phyloP scores from a whole-genome alignment of 2,113 vertebrate species.

The Coptodon bakossiorum region DNA sequence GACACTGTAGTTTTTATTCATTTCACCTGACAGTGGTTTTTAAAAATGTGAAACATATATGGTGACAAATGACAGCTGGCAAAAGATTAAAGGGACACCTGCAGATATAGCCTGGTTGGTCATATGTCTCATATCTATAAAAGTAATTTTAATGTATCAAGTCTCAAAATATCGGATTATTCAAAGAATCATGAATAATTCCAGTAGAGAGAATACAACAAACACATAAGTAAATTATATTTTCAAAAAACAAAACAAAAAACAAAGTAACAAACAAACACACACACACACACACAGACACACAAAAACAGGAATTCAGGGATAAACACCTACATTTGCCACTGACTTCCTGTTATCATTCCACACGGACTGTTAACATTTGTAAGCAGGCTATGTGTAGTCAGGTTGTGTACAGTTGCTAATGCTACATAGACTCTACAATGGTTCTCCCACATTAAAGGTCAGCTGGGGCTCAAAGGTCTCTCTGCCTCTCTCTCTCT shows the following conservation, averaged over 20 bases:
- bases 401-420: background rate
- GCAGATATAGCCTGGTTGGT: background rate
- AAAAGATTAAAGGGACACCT: background rate
- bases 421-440: background rate
- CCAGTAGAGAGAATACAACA: background rate
- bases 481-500: background rate
- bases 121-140: background rate
- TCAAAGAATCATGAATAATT: background rate
- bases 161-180: background rate
- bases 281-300: background rate
- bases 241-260: background rate
- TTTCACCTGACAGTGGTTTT: background rate
- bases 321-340: background rate
- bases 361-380: background rate
- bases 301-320: background rate
- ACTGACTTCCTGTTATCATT: background rate
- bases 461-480: background rate
- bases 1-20: background rate
- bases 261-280: background rate
- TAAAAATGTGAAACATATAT: background rate
- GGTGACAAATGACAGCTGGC: background rate
- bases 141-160: background rate
- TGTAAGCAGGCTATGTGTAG: background rate
- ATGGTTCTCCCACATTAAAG: constrained; percentile 14
- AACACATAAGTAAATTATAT: background rate